A percentile compares a stretch with the other conserved stretches of the same genome.
phyloP scores from a whole-genome alignment of 2,888 invertebrate species.

The Alcis repandata region DNA sequence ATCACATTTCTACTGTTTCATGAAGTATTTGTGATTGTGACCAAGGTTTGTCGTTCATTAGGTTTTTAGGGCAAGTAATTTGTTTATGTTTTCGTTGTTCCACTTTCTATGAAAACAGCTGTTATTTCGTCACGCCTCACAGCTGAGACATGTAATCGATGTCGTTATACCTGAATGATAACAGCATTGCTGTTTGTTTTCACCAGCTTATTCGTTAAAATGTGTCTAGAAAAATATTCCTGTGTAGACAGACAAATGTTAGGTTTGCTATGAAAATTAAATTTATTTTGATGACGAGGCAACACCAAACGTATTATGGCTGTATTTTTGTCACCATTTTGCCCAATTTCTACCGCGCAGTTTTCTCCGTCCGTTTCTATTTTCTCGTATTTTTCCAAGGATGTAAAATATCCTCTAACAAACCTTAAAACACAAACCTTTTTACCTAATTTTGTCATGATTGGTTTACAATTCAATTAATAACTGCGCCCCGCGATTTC shows the following conservation, averaged over 20 bases:
- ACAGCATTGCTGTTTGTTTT: conserved; percentile 6
- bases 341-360: not conserved
- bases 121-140: conserved; percentile 77
- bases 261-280: too few species aligned
- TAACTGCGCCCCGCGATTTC: too few species aligned
- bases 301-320: not conserved
- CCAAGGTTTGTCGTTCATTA: conserved; percentile 21
- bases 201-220: conserved; percentile 3
- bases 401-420: too few species aligned
- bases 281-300: conserved; percentile 4
- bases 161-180: conserved; percentile 13
- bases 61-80: conserved; percentile 35
- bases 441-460: too few species aligned
- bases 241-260: too few species aligned
- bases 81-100: conserved; percentile 51
- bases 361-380: too few species aligned
- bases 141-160: conserved; percentile 60
- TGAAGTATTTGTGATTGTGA: conserved; percentile 20
- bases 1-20: conserved; percentile 42
- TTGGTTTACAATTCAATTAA: too few species aligned
- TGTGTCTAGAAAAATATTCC: not conserved
- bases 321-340: not conserved
- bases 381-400: too few species aligned
- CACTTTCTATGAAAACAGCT: conserved; percentile 79
- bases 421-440: too few species aligned